A percentile compares a stretch with the other conserved stretches of the same genome.
Evolutionary conservation across 1,140 invertebrate genomes (phyloP).

Genomic region (Chironomus striatipennis): DNA sequence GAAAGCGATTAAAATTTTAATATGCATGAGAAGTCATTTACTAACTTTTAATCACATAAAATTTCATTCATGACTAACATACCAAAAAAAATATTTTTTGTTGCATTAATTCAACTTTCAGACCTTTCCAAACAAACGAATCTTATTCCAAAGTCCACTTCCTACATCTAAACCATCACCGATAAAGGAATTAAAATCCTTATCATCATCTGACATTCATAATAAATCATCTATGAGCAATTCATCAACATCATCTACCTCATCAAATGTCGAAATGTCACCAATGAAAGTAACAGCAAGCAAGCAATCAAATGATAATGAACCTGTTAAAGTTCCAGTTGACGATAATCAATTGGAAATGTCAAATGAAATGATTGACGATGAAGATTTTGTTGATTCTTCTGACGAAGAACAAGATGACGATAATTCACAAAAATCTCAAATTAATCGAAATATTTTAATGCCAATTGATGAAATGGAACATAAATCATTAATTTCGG

Average conservation of each 20-base stretch:
- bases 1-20: neutral
- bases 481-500: neutral
- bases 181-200: neutral
- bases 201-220: neutral
- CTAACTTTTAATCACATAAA: neutral
- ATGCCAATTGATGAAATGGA: conserved; percentile 14
- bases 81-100: neutral
- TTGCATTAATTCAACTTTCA: neutral
- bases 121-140: conserved; percentile 34
- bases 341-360: neutral
- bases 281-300: neutral
- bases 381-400: conserved; percentile 20
- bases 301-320: neutral
- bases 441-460: neutral
- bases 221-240: neutral
- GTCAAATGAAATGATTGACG: conserved; percentile 16
- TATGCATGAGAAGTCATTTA: neutral
- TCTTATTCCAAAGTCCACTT: conserved; percentile 38
- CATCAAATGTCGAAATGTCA: neutral
- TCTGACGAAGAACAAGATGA: neutral
- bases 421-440: neutral
- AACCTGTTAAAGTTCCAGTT: neutral
- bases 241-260: conserved; percentile 5
- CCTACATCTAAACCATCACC: neutral
- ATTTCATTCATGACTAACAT: neutral